Percentiles rank a stretch among this genome's conserved stretches.
Conservation (phyloP, 2,113 vertebrate species). For the Nipponia nippon region DNA sequence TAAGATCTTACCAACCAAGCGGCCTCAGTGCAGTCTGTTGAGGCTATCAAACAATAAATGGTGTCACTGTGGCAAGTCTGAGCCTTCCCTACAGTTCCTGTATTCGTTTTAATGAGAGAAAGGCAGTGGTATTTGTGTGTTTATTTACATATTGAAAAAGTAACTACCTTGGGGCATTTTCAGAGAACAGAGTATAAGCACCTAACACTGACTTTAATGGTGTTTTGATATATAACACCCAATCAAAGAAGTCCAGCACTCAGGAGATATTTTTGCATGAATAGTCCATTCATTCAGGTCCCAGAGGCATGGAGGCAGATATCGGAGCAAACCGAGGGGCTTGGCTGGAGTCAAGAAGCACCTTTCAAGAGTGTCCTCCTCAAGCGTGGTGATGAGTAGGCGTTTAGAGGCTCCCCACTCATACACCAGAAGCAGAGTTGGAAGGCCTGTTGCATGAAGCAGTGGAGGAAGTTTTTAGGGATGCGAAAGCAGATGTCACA, state of each 20-base stretch:
- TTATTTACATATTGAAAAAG: not conserved
- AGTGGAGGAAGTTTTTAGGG: not conserved
- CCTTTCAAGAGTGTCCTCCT: not conserved
- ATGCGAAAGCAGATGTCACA: not conserved
- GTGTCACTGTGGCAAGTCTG: not conserved
- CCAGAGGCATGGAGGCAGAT: not conserved
- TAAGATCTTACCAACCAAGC: not conserved
- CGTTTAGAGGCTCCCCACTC: not conserved
- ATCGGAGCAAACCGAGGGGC: rapidly evolving
- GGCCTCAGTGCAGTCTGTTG: not conserved
- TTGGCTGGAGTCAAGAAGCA: not conserved
- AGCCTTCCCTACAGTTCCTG: not conserved
- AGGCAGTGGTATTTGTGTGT: not conserved
- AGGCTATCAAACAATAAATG: not conserved
- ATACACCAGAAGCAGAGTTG: not conserved
- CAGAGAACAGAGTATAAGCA: not conserved
- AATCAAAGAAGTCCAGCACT: not conserved
- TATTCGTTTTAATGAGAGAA: not conserved
- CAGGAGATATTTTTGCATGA: not conserved
- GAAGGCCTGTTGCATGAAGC: not conserved
- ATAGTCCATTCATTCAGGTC: not conserved
- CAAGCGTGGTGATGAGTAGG: not conserved
- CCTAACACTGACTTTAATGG: not conserved
- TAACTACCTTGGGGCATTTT: not conserved
- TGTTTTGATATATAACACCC: not conserved